Conservation (phyloP, 2,888 invertebrate genomes). For the Eilema caniola region DNA sequence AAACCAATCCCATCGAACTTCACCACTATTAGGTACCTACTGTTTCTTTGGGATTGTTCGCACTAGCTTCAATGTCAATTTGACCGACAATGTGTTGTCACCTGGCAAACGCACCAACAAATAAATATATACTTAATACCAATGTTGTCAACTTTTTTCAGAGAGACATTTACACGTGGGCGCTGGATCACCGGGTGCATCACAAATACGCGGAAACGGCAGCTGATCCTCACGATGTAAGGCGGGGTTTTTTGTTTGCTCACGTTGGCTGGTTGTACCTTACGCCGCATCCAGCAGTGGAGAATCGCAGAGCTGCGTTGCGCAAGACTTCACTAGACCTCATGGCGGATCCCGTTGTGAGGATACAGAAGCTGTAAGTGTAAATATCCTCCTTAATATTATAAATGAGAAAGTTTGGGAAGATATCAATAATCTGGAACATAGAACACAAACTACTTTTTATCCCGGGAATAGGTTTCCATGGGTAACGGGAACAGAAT, state of each 20-base stretch:
- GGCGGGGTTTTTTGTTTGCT: slow-evolving; percentile 95
- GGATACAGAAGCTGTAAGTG: slow-evolving; percentile 90
- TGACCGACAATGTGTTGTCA: too few relatives aligned
- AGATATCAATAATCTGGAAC: too few relatives aligned
- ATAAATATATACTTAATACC: too few relatives aligned
- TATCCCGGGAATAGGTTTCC: too few relatives aligned
- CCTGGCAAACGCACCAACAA: too few relatives aligned
- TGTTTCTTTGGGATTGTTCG: too few relatives aligned
- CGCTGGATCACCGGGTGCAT: slow-evolving; percentile 94
- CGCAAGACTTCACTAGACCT: slow-evolving; percentile 90
- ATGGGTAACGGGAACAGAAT: too few relatives aligned
- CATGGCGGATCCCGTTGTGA: slow-evolving; percentile 90
- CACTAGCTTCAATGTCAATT: too few relatives aligned
- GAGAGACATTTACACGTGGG: slow-evolving; percentile 95
- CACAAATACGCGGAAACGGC: slow-evolving; percentile 96
- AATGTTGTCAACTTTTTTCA: slow-evolving; percentile 67
- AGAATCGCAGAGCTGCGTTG: slow-evolving; percentile 88
- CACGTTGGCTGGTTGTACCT: slow-evolving; percentile 97
- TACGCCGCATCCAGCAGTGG: slow-evolving; percentile 93
- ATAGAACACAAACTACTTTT: too few relatives aligned
- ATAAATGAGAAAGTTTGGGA: too few relatives aligned
- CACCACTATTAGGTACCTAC: too few relatives aligned
- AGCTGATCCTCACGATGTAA: slow-evolving; percentile 94
- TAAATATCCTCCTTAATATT: not conserved
- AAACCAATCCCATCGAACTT: too few relatives aligned